phyloP scores from a whole-genome alignment of 2,797 vertebrate species.

The Champsocephalus esox region DNA sequence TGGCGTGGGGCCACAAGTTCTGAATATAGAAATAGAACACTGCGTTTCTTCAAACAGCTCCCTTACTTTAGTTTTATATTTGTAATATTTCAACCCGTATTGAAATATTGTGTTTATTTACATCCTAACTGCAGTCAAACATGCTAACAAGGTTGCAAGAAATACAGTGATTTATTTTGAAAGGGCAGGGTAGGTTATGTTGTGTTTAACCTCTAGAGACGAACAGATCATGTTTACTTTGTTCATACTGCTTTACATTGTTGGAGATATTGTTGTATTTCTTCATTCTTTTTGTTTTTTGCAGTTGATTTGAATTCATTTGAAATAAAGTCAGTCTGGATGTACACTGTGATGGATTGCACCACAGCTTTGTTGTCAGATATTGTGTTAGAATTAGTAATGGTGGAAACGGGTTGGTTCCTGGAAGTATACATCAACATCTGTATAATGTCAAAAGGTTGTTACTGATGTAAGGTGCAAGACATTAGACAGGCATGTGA shows the following conservation, averaged over 20 bases:
- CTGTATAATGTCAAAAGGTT: no score
- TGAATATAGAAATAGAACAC: no score
- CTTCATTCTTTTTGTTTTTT: no score
- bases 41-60: no score
- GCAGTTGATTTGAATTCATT: not conserved
- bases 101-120: not conserved
- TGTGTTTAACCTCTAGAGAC: not conserved
- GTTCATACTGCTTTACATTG: not conserved
- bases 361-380: not conserved
- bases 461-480: no score
- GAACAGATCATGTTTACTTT: not conserved
- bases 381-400: not conserved
- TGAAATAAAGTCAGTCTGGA: not conserved
- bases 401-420: not conserved
- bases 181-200: not conserved
- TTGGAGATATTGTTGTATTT: not conserved
- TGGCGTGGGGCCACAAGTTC: no score
- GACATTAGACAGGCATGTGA: not conserved
- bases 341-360: not conserved
- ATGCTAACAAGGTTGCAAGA: not conserved
- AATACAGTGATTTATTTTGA: not conserved
- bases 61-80: not conserved
- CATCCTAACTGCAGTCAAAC: not conserved
- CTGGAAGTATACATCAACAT: not conserved
- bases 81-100: not conserved